Evolutionary conservation across 2,888 invertebrate species (phyloP), one percentile per base, ranked within the genome.

Genomic region (Pseudeuparius sepicola): DNA sequence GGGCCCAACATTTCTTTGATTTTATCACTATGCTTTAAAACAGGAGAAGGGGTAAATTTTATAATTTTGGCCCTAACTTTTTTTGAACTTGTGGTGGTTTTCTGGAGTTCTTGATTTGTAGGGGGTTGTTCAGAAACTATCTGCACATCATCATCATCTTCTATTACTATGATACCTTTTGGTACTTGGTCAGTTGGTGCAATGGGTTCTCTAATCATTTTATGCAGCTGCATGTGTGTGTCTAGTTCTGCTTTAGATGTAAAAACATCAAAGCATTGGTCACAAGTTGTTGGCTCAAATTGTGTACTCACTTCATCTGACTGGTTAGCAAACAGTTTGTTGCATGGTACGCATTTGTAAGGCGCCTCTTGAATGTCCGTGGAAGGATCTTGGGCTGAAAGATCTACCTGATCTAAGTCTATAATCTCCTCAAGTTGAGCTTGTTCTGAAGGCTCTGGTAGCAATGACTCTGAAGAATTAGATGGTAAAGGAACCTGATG

Each of bases 221-320:
- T 41, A 14, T 49, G 45, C 4, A 47, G 40, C 23, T 45, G 40
- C 26, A 46, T 47, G 29, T 56, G 55, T 11, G 28, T 40, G 2
- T 37, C 36, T 14, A 56, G 29, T 15, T 50, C 46, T 18, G 48
- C 46, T 35, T 46, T 38, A 4, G 46, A 36, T 10, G 42, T 37
- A 35, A 53, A 55, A 23, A 46, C 43, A 24, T 53, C 52, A 14
- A 51, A 53, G 34, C 56, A 56, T 4, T 48, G 36, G n/a, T 49
- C 46, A 23, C 52, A 52, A 20, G 20, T 20, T 6, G n/a, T n/a
- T 20, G n/a, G 7, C n/a, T 20, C n/a, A n/a, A n/a, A n/a, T n/a
- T n/a, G n/a, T n/a, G n/a, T n/a, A n/a, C n/a, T n/a, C n/a, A n/a
- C n/a, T n/a, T n/a, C n/a, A n/a, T 47, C 48, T 11, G 39, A 31